phyloP scores from a whole-genome alignment of 2,113 vertebrate genomes.

The Percopsis transmontana region DNA sequence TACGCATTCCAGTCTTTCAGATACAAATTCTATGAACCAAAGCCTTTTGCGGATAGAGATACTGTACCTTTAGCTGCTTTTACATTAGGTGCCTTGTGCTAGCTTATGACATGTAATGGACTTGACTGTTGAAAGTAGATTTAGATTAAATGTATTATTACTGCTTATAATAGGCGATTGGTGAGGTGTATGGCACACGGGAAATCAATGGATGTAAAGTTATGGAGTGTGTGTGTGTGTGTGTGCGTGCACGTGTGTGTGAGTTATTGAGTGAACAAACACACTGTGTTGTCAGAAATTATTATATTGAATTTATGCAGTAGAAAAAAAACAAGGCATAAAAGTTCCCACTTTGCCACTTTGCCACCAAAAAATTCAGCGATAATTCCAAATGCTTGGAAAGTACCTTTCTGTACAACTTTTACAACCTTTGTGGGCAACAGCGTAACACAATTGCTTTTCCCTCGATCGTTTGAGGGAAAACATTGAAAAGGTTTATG shows the following conservation, averaged over 20 bases:
- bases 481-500: no score
- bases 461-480: not conserved
- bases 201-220: slow-evolving; percentile 10
- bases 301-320: not conserved
- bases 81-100: slow-evolving; percentile 74
- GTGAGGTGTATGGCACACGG: not conserved
- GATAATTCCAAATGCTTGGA: not conserved
- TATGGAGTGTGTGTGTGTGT: not conserved
- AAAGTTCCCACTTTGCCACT: not conserved
- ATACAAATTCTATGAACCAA: slow-evolving; percentile 42
- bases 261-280: not conserved
- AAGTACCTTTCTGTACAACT: not conserved
- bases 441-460: not conserved
- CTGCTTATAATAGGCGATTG: not conserved
- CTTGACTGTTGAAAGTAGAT: slow-evolving; percentile 26
- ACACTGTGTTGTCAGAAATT: no score
- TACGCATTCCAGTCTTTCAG: not conserved
- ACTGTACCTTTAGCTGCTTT: slow-evolving; percentile 59
- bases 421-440: not conserved
- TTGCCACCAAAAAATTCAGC: not conserved
- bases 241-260: not conserved
- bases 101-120: slow-evolving; percentile 30
- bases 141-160: not conserved
- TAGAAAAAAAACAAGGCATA: not conserved
- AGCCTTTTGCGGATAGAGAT: slow-evolving; percentile 52